phyloP scores from a whole-genome alignment of 2,113 vertebrate species.

The Limnothrissa miodon region DNA sequence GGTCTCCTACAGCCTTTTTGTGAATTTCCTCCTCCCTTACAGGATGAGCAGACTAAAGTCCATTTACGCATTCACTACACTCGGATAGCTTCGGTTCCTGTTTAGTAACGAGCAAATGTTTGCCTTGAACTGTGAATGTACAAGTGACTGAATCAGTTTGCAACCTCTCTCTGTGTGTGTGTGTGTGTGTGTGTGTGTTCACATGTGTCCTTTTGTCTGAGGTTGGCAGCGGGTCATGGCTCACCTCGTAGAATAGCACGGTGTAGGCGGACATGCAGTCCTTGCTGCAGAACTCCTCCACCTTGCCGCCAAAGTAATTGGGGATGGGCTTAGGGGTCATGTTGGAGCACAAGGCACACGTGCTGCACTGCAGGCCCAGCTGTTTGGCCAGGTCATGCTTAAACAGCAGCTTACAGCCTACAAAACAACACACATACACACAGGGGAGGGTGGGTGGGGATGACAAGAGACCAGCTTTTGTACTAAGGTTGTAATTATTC shows the following conservation, averaged over 20 bases:
- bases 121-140: neutral
- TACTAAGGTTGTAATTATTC: too few species aligned
- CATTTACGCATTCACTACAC: neutral
- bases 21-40: neutral
- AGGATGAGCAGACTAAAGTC: neutral
- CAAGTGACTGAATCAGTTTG: neutral
- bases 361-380: constrained; percentile 81
- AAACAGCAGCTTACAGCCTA: constrained; percentile 90
- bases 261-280: constrained; percentile 98
- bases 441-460: too few species aligned
- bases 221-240: neutral
- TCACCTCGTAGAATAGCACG: constrained; percentile 90
- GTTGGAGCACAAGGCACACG: constrained; percentile 90
- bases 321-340: constrained; percentile 82
- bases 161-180: neutral
- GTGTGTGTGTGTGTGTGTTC: too few species aligned
- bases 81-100: neutral
- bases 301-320: constrained; percentile 85
- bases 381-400: constrained; percentile 81
- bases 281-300: constrained; percentile 91
- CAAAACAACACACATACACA: constrained; percentile 14
- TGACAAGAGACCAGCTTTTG: too few species aligned
- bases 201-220: neutral
- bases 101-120: neutral
- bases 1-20: neutral